Base-by-base conservation (phyloP, 2,888 invertebrate species). In the Harpalus rufipes region DNA sequence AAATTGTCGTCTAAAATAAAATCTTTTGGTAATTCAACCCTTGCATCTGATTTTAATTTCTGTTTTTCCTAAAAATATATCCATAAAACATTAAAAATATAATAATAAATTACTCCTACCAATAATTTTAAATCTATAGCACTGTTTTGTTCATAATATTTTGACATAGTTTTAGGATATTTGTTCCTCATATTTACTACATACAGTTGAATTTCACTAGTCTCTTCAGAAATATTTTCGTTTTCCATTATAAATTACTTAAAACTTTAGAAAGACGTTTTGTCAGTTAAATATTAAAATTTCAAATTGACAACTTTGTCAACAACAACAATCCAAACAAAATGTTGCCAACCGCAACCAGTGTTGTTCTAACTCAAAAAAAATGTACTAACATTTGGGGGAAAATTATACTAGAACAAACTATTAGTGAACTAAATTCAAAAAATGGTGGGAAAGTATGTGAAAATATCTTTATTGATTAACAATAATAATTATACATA, bases 91-190 rank as follows among this genome's bases (percentile, higher is more conserved):
- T 41, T 25, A 72, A 18, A 51, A 68, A 65, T 51, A 5, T 14
- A 25, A 16, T 68, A 58, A 18, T 3, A 32, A 8, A 51, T 12
- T 39, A 44, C 6, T 39, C 79, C 1, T 72, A 85, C 85, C 58
- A 85, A 21, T 59, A 85, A 72, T 58, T 79, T 80, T 72, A 85
- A 41, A 41, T 85, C 68, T 58, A 85, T 80, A 56, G 72, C 68
- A 41, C 10, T 79, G 51, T 41, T 85, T 85, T 85, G 85, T 41
- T 85, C 72, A 18, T 80, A 58, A 32, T 80, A 72, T 72, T 32
- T 72, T 18, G 65, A 14, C 21, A 85, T 56, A 58, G 14, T 59
- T 32, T 78, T 51, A 14, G 39, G 51, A 80, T 80, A 85, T 80
- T 80, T 85, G 0, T 41, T 12, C 80, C 85, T 65, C 58, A 72